Evolutionary conservation across 1,140 invertebrate species (phyloP).

Genomic region (Caenorhabditis brenneri): DNA sequence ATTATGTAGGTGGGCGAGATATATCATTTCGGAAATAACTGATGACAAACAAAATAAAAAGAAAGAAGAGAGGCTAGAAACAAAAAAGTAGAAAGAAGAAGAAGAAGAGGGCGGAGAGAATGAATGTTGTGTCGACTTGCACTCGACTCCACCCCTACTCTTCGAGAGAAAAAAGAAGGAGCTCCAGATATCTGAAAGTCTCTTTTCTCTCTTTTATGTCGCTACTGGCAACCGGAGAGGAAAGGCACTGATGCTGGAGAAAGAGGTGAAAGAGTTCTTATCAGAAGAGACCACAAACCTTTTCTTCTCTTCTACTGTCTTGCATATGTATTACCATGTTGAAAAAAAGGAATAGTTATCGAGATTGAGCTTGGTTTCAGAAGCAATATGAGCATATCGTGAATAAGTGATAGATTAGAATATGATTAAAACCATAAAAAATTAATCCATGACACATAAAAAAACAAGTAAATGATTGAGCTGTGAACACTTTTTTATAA

Average conservation of each 20-base stretch:
- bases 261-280: too few relatives aligned
- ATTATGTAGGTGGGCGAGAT: background rate
- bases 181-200: slow-evolving; percentile 29
- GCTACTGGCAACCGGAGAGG: background rate
- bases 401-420: background rate
- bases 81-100: background rate
- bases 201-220: too few relatives aligned
- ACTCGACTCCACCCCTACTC: background rate
- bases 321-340: too few relatives aligned
- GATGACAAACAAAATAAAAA: background rate
- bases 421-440: too few relatives aligned
- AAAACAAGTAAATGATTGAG: too few relatives aligned
- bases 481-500: too few relatives aligned
- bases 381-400: too few relatives aligned
- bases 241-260: too few relatives aligned
- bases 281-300: too few relatives aligned
- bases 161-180: too few relatives aligned
- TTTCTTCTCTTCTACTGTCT: too few relatives aligned
- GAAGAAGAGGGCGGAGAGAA: background rate
- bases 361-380: background rate
- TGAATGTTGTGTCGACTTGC: background rate
- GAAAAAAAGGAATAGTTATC: background rate
- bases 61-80: background rate
- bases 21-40: background rate
- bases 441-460: too few relatives aligned